Evolutionary conservation across 2,888 invertebrate species (phyloP), one percentile per base, ranked within the genome.

Genomic region (Ormyrus rosae): DNA sequence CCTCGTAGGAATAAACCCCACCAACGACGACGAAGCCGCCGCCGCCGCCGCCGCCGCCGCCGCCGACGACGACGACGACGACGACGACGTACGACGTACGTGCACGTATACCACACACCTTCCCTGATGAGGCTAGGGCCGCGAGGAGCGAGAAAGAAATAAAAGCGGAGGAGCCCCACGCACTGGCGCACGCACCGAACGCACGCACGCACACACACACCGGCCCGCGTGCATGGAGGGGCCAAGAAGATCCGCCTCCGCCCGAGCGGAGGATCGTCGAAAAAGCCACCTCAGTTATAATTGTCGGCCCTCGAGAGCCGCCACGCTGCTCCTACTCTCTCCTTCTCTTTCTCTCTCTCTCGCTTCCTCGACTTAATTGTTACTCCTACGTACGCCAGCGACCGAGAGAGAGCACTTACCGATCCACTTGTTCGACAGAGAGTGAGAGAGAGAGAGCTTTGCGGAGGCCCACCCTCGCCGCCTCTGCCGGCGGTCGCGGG

Each of bases 211-310:
- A 45, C 65, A 73, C 46, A 45, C 65, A 73, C 63, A 13, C 69
- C 58, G 56, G 68, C 51, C 60, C 2, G 56, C 9, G 50, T 65
- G 63, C 78, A 72, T 46, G 48, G 34, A 61, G 11, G 65, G 34
- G n/a, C 60, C 13, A 75, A 68, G 70, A 68, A 85, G 90, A 87
- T 88, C 89, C 90, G 90, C 90, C 90, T 89, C 88, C 90, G 85
- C 87, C 84, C 84, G 80, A 83, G 84, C 81, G 83, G 83, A 83
- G 84, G 84, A 83, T 87, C 85, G 83, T 85, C 90, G 88, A 90
- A 90, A 90, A 90, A 89, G 89, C 60, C 73, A 74, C 68, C 90
- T 90, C 90, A 91, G 90, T 91, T 90, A 90, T 91, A 91, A 91
- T 91, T 91, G 90, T 90, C 90, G 86, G 89, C 86, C 88, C 81